phyloP scores from a whole-genome alignment of 1,140 invertebrate genomes.

The Macrotrachela quadricornifera region DNA sequence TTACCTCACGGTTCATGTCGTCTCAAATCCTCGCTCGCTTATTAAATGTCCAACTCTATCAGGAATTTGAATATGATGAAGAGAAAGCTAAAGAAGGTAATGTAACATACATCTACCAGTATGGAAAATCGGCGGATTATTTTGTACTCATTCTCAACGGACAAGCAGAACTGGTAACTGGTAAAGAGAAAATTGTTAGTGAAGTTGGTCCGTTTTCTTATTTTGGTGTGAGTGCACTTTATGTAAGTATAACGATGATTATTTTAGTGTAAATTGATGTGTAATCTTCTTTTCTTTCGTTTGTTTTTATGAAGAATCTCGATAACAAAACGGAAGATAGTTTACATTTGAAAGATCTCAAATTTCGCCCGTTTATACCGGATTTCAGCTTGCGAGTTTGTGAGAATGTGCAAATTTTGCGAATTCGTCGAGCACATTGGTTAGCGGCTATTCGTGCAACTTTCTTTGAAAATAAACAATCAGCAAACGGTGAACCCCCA shows the following conservation, averaged over 20 bases:
- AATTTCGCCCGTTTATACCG: not conserved
- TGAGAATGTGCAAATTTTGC: too few relatives aligned
- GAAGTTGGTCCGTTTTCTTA: constrained; percentile 7
- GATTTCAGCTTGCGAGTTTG: constrained; percentile 7
- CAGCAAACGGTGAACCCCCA: too few relatives aligned
- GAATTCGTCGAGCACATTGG: too few relatives aligned
- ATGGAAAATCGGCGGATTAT: constrained; percentile 3
- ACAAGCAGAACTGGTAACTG: not conserved
- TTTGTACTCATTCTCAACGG: constrained; percentile 8
- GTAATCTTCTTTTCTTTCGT: not conserved
- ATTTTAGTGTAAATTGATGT: not conserved
- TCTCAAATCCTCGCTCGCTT: not conserved
- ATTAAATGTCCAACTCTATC: not conserved
- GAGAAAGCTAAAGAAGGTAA: not conserved
- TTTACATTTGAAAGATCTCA: not conserved
- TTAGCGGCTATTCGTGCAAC: too few relatives aligned
- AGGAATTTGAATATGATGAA: not conserved
- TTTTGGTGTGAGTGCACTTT: constrained; percentile 4
- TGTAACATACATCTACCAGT: constrained; percentile 2
- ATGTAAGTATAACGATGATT: not conserved
- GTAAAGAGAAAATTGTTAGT: constrained; percentile 1
- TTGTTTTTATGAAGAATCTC: not conserved
- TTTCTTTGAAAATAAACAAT: too few relatives aligned
- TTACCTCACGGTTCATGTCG: not conserved
- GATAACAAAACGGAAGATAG: not conserved